A percentile compares a stretch with the other conserved stretches of the same genome.
phyloP scores from a whole-genome alignment of 2,888 invertebrate genomes.

The Spisula solida region DNA sequence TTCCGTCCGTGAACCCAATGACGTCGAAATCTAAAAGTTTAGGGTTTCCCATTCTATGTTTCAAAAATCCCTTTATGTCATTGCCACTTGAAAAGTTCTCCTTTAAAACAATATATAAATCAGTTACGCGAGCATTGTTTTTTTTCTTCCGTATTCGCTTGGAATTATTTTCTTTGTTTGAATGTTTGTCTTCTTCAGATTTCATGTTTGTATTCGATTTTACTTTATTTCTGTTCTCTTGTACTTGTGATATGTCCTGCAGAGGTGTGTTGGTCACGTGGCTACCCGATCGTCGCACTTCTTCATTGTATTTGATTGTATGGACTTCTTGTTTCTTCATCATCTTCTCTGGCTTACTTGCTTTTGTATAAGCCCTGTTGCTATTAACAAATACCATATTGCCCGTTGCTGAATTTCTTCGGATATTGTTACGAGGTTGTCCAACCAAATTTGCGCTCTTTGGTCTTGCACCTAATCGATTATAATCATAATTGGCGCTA shows the following conservation, averaged over 20 bases:
- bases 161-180: neutral
- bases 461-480: neutral
- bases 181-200: neutral
- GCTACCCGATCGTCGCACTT: neutral
- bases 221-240: neutral
- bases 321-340: neutral
- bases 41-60: constrained; percentile 59
- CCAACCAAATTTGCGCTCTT: neutral
- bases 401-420: neutral
- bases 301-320: neutral
- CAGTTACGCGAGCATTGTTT: constrained; percentile 13
- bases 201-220: neutral
- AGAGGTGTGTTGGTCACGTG: neutral
- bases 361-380: neutral
- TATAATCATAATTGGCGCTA: neutral
- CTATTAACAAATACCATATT: neutral
- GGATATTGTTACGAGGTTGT: neutral
- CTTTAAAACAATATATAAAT: constrained; percentile 35
- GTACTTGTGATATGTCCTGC: neutral
- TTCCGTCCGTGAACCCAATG: neutral
- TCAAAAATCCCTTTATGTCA: constrained; percentile 49
- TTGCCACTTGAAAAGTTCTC: constrained; percentile 14
- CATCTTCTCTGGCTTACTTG: neutral
- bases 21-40: constrained; percentile 50
- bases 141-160: neutral